Base-by-base conservation (phyloP, 2,113 vertebrate species). In the Cygnus buccinator region DNA sequence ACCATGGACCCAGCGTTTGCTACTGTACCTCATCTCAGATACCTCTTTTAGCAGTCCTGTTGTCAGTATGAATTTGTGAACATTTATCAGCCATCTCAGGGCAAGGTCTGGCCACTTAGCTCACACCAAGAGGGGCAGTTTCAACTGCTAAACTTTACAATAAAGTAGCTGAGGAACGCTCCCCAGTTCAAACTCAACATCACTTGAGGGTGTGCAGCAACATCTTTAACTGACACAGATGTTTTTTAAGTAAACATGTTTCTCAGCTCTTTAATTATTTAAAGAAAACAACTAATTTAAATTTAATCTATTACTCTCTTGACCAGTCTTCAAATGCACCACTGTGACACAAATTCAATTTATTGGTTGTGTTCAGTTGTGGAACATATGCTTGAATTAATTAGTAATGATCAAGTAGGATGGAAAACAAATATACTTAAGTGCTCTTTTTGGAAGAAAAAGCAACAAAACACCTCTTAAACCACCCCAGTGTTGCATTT, bases 1-100 rank as follows among this genome's bases (percentile, higher is more conserved):
- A 21, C 6, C 17, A 31, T 1, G 79, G 12, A 4, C 37, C 35
- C 26, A 13, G 4, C 1, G 0, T 15, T 43, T 61, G 58, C 25
- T 8, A 1, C 29, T 7, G 18, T 26, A 62, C 2, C 35, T 9
- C 66, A 29, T 44, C 46, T 63, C 55, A 41, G n/a, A 11, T 9
- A 16, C 7, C 5, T 4, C 0, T 9, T 66, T 58, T 39, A 15
- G n/a, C 11, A 17, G 14, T 9, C 8, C 14, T 44, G 9, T 28
- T 57, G 5, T 3, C 54, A 84, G 26, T 4, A 31, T 26, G 28
- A 48, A 12, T 75, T 37, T 57, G 29, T 59, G 62, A 84, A 29
- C 22, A 2, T 7, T 15, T 3, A 6, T 5, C 28, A 43, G 25
- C 12, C 20, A 7, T 7, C 54, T 43, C 26, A n/a, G 21, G 19